A percentile compares a stretch with the other conserved stretches of the same genome.
Evolutionary conservation across 92 coral and sea anemone species (phyloP).

Genomic region (Actinernus sp.): DNA sequence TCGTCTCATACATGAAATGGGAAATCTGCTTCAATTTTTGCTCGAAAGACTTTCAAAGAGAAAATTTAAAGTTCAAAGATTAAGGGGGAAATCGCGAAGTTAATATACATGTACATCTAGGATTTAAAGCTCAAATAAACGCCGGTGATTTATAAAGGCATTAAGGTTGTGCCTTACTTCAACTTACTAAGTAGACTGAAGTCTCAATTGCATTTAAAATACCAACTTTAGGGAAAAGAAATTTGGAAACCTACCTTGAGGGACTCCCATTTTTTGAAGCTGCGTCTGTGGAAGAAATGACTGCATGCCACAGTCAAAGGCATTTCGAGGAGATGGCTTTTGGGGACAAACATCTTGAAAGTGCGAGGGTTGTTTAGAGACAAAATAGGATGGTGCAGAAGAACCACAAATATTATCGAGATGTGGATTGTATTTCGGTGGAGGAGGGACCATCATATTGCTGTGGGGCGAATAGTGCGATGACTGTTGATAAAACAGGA

Average conservation of each 20-base stretch:
- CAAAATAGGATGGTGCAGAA: slow-evolving; percentile 42
- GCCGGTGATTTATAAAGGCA: no score
- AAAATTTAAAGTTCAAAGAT: no score
- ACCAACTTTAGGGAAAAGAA: no score
- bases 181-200: no score
- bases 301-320: slow-evolving; percentile 89
- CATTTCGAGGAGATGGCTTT: slow-evolving; percentile 65
- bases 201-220: no score
- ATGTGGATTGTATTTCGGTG: slow-evolving; percentile 45
- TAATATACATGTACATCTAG: no score
- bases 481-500: slow-evolving; percentile 81
- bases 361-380: slow-evolving; percentile 17
- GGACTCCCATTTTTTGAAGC: slow-evolving; percentile 53
- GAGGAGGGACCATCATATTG: slow-evolving; percentile 39
- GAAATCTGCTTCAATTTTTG: background rate
- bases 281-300: slow-evolving; percentile 74
- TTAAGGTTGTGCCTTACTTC: no score
- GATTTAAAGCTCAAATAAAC: no score
- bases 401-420: slow-evolving; percentile 43
- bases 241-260: slow-evolving; percentile 43
- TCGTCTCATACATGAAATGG: no score
- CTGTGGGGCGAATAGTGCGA: slow-evolving; percentile 61
- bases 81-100: no score
- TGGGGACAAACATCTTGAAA: slow-evolving; percentile 43
- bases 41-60: no score